These are phyloP conservation scores for Hirtodrosophila confusa DNA, from an alignment of 2,888 invertebrate species.

Conservation along the genomic window DNA sequence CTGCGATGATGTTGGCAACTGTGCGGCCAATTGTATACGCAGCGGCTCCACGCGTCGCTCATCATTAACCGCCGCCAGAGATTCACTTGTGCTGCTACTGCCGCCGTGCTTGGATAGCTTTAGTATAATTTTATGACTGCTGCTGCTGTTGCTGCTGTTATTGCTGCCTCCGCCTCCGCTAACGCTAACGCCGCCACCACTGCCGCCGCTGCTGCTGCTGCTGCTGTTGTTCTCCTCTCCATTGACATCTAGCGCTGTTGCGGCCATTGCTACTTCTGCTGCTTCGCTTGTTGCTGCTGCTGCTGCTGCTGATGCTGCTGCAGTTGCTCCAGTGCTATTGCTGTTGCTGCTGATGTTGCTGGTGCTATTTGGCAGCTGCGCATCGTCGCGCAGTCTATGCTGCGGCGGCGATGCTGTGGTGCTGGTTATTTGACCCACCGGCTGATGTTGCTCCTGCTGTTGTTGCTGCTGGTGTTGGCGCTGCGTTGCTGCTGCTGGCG, in stretches of 20 bases:
- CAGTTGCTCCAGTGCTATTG: slow-evolving; percentile 41
- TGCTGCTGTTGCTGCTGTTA: slow-evolving; percentile 44
- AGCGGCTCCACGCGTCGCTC: slow-evolving; percentile 84
- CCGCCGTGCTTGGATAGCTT: slow-evolving; percentile 6
- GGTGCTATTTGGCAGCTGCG: slow-evolving; percentile 56
- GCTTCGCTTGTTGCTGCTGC: slow-evolving; percentile 25
- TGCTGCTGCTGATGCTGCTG: slow-evolving; percentile 35
- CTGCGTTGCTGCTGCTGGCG: slow-evolving; percentile 46
- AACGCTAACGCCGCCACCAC: slow-evolving; percentile 50
- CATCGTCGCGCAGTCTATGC: slow-evolving; percentile 72
- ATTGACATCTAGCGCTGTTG: slow-evolving; percentile 42
- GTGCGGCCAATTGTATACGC: slow-evolving; percentile 82
- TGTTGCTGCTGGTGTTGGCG: slow-evolving; percentile 41
- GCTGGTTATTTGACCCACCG: slow-evolving; percentile 81
- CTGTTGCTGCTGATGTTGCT: slow-evolving; percentile 52
- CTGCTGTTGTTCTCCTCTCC: slow-evolving; percentile 31
- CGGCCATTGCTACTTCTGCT: slow-evolving; percentile 31
- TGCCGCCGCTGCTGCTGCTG: slow-evolving; percentile 25
- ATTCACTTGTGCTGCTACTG: slow-evolving; percentile 53
- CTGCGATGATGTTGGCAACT: slow-evolving; percentile 29
- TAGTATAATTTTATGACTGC: neutral
- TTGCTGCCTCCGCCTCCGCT: slow-evolving; percentile 51
- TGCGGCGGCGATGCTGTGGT: slow-evolving; percentile 82
- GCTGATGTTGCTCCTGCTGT: slow-evolving; percentile 42
- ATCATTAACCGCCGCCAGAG: slow-evolving; percentile 55